Evolutionary conservation across 2,888 invertebrate genomes (phyloP), one percentile per base, ranked within the genome.

Genomic region (Rhynchonema sp.): DNA sequence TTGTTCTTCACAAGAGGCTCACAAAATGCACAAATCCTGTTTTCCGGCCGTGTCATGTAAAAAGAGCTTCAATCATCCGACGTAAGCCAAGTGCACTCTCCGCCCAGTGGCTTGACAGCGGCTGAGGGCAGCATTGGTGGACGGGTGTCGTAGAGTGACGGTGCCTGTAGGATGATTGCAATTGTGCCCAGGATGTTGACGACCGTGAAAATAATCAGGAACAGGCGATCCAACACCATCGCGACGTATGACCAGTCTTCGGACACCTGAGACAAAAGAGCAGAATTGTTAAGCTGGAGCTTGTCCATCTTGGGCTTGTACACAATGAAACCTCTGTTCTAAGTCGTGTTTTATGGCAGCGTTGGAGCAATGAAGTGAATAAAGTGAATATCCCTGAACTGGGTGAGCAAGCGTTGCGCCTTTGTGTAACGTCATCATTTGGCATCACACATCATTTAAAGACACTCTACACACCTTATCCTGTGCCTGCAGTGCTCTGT

Each of bases 191-290:
- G 62, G 23, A 70, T 54, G 58, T 68, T 68, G 46, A 65, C 63
- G 17, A 66, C 57, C 20, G 66, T 63, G 62, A 71, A 71, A 30
- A 70, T 61, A 30, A 70, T 70, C 25, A 72, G 60, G 30, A 72
- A 62, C 1, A 70, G 62, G 1, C 71, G 63, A 60, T 71, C 71
- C 55, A 70, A 65, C 28, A 71, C 70, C 63, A 70, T 69, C 2
- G 71, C 71, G 2, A 71, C 68, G 55, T 70, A 71, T 9, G 68
- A 67, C 71, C 71, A 71, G 55, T 69, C 68, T 53, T 69, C 70
- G 20, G 69, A 69, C 54, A 70, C 64, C 69, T 70, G 60, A n/a
- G n/a, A n/a, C n/a, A n/a, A n/a, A n/a, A n/a, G n/a, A n/a, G n/a
- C n/a, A n/a, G n/a, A n/a, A n/a, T n/a, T n/a, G n/a, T n/a, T n/a